Conservation (phyloP, 2,888 invertebrate species). For the Eilema griseolum region DNA sequence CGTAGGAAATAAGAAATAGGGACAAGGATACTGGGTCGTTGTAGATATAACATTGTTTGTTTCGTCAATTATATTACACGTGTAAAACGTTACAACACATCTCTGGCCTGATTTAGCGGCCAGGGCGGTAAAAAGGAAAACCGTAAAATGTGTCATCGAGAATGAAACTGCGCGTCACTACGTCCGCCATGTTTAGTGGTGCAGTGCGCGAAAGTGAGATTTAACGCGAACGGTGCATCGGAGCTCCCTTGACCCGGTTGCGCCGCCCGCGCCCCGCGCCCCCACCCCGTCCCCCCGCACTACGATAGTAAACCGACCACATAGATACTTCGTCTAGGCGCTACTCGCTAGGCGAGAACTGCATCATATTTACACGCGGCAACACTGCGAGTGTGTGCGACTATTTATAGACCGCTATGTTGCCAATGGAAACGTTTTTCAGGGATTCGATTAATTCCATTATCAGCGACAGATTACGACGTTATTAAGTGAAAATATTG, state of each 20-base stretch:
- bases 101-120: conserved; percentile 46
- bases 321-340: conserved; percentile 69
- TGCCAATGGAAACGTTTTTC: conserved; percentile 64
- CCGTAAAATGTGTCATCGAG: conserved; percentile 72
- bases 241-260: conserved; percentile 85
- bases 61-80: conserved; percentile 76
- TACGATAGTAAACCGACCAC: conserved; percentile 75
- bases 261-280: conserved; percentile 53
- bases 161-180: conserved; percentile 75
- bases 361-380: conserved; percentile 51
- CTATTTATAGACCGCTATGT: conserved; percentile 50
- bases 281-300: conserved; percentile 68
- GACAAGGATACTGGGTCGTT: conserved; percentile 79
- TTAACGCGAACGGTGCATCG: conserved; percentile 86
- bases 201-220: conserved; percentile 87
- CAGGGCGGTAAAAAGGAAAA: conserved; percentile 41
- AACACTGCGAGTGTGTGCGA: conserved; percentile 39
- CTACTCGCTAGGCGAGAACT: conserved; percentile 55
- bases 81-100: conserved; percentile 75
- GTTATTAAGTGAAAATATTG: conserved; percentile 50
- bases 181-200: conserved; percentile 79
- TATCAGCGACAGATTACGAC: conserved; percentile 50
- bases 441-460: conserved; percentile 60
- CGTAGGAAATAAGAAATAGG: conserved; percentile 83
- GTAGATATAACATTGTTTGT: conserved; percentile 75